These are phyloP conservation scores for Diprion similis DNA, from an alignment of 1,140 invertebrate species.

Conservation along the genomic window DNA sequence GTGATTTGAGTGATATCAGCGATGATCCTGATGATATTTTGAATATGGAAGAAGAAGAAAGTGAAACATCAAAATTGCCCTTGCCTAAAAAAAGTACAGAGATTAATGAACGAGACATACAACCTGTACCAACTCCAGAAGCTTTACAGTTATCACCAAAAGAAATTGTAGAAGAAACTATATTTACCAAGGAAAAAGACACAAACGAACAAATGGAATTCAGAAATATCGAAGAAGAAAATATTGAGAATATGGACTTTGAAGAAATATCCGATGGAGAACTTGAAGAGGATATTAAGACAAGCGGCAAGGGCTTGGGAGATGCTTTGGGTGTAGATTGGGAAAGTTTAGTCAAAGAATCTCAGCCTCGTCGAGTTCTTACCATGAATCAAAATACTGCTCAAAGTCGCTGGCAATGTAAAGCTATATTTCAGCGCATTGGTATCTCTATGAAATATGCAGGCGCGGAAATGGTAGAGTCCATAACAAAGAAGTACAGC, in stretches of 20 bases:
- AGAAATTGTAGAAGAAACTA: constrained; percentile 32
- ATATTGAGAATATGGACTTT: constrained; percentile 81
- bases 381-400: constrained; percentile 61
- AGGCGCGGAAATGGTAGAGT: constrained; percentile 69
- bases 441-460: constrained; percentile 76
- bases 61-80: constrained; percentile 15
- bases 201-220: constrained; percentile 33
- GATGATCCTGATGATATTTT: constrained; percentile 87
- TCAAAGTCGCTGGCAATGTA: constrained; percentile 78
- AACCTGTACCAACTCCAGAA: background rate
- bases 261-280: constrained; percentile 91
- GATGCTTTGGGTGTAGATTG: constrained; percentile 92
- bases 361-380: constrained; percentile 63
- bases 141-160: constrained; percentile 36
- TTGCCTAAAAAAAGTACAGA: constrained; percentile 43
- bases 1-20: constrained; percentile 85
- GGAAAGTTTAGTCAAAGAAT: constrained; percentile 85
- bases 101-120: background rate
- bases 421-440: constrained; percentile 73
- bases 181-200: constrained; percentile 44
- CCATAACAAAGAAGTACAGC: constrained; percentile 65
- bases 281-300: constrained; percentile 76
- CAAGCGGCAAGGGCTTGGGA: constrained; percentile 74
- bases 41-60: constrained; percentile 73
- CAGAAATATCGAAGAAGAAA: constrained; percentile 68